Conservation (phyloP, 2,888 invertebrate species). For the Eupeodes latifasciatus region DNA sequence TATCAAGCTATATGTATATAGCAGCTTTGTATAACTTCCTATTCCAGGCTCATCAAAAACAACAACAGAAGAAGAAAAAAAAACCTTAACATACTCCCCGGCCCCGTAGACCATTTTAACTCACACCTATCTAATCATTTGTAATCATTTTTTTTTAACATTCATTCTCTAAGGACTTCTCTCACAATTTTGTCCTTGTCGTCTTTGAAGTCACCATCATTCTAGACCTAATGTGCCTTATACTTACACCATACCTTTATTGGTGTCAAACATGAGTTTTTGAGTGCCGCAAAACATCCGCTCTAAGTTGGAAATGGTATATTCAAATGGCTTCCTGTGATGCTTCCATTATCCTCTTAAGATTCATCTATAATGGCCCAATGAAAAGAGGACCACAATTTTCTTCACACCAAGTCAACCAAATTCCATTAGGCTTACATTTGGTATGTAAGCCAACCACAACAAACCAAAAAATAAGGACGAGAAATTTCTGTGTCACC, state of each 20-base stretch:
- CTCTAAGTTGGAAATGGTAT: slow-evolving; percentile 65
- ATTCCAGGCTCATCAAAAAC: not conserved
- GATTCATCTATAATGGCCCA: slow-evolving; percentile 70
- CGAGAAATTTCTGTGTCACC: not conserved
- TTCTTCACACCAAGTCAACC: slow-evolving; percentile 25
- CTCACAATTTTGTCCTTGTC: not conserved
- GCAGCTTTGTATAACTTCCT: too few species aligned
- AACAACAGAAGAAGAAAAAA: not conserved
- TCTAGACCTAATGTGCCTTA: not conserved
- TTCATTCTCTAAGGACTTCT: slow-evolving; percentile 1
- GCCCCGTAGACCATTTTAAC: not conserved
- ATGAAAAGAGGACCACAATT: slow-evolving; percentile 27
- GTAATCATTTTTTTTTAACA: not conserved
- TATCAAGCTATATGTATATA: slow-evolving; percentile 5
- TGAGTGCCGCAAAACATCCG: slow-evolving; percentile 63
- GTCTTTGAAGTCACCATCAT: not conserved
- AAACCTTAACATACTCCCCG: not conserved
- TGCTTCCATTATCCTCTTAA: slow-evolving; percentile 65
- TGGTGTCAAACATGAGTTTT: slow-evolving; percentile 69
- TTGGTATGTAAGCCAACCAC: not conserved
- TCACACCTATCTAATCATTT: slow-evolving; percentile 41
- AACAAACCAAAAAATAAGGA: not conserved
- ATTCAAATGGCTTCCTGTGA: slow-evolving; percentile 68
- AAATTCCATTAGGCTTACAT: slow-evolving; percentile 26
- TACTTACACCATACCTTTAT: slow-evolving; percentile 51